Evolutionary conservation across 2,113 vertebrate genomes (phyloP).

Genomic region (Bos taurus): ARS-UCD2.0 NC_037330.1:76435501-76436000

Average conservation of each 20-base stretch:
- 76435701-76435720: background rate
- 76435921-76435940: background rate
- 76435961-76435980: background rate
- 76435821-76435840: background rate
- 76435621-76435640: background rate
- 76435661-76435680: background rate
- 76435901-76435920: background rate
- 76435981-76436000: background rate
- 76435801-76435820: background rate
- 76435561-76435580: constrained; percentile 49
- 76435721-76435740: background rate
- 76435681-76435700: background rate
- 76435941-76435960: background rate
- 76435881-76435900: background rate
- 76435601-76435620: background rate
- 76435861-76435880: background rate
- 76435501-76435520: constrained; percentile 22
- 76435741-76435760: background rate
- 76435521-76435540: constrained; percentile 20
- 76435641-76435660: background rate
- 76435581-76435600: background rate
- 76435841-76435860: background rate
- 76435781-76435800: background rate
- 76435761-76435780: background rate
- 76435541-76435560: background rate